Evolutionary conservation across 1,140 invertebrate genomes (phyloP).

Genomic region (Pseudomyrmex concolor): DNA sequence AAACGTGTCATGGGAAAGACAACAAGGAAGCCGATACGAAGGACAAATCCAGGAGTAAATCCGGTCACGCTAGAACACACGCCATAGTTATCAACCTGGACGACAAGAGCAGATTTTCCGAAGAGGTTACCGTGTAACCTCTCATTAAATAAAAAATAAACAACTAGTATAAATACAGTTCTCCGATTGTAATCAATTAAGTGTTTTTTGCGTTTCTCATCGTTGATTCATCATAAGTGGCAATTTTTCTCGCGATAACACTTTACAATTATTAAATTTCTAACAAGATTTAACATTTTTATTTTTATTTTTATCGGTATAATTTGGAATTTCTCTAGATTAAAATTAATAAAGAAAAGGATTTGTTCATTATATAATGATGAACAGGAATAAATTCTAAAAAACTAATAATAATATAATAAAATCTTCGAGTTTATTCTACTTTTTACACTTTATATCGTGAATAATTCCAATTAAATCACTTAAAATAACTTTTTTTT

Average conservation of each 20-base stretch:
- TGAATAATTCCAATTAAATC: constrained; percentile 13
- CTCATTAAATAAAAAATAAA: constrained; percentile 33
- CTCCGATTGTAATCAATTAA: constrained; percentile 1
- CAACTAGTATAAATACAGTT: not conserved
- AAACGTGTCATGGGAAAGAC: constrained; percentile 75
- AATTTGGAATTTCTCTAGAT: not conserved
- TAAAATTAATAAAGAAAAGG: constrained; percentile 1
- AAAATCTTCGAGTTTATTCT: not conserved
- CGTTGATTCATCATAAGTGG: not conserved
- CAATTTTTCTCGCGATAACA: not conserved
- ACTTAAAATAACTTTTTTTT: not conserved
- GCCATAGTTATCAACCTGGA: constrained; percentile 92
- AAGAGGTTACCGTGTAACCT: constrained; percentile 91
- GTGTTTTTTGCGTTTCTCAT: not conserved
- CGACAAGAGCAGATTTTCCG: constrained; percentile 91
- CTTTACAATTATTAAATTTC: not conserved
- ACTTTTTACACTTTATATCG: constrained; percentile 17
- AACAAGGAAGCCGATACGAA: constrained; percentile 69
- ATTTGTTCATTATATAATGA: not conserved
- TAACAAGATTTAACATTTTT: not conserved
- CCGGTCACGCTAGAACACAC: constrained; percentile 89
- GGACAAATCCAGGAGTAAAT: constrained; percentile 84
- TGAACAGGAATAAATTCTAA: not conserved
- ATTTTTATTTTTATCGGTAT: not conserved
- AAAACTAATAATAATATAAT: not conserved